Conservation (phyloP, 2,797 vertebrate species). For the Mormyrops boulengeri region DNA sequence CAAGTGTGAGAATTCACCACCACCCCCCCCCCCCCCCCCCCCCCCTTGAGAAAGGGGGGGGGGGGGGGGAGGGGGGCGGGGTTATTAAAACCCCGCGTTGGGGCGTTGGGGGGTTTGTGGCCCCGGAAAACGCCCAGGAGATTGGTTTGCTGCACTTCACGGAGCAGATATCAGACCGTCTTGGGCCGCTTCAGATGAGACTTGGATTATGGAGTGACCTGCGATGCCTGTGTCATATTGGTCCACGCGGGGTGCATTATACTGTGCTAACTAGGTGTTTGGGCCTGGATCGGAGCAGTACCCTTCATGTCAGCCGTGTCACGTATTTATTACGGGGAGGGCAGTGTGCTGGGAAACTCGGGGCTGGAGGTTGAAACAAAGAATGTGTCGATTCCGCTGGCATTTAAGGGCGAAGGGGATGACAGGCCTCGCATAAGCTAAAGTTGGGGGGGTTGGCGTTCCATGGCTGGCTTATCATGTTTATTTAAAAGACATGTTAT, state of each 20-base stretch:
- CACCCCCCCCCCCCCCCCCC: slow-evolving; percentile 79
- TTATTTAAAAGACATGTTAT: neutral
- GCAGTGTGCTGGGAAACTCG: slow-evolving; percentile 29
- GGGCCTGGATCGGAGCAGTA: slow-evolving; percentile 77
- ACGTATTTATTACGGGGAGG: slow-evolving; percentile 66
- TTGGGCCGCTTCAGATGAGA: slow-evolving; percentile 97
- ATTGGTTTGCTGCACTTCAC: slow-evolving; percentile 99
- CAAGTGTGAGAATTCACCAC: slow-evolving; percentile 45
- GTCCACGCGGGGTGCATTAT: slow-evolving; percentile 90
- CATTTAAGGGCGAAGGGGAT: neutral
- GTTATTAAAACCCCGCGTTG: too few relatives aligned
- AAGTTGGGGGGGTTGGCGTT: neutral
- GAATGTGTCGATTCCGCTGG: slow-evolving; percentile 21
- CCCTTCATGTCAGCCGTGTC: slow-evolving; percentile 79
- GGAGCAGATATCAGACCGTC: slow-evolving; percentile 99
- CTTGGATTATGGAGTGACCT: slow-evolving; percentile 99
- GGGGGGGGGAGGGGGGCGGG: too few relatives aligned
- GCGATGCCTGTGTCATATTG: slow-evolving; percentile 97
- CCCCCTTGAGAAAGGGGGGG: too few relatives aligned
- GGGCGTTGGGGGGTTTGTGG: too few relatives aligned
- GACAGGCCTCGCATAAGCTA: neutral
- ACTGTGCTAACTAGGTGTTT: slow-evolving; percentile 91
- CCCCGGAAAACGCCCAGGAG: too few relatives aligned
- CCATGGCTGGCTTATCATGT: neutral
- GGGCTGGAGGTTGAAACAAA: slow-evolving; percentile 13